phyloP scores from a whole-genome alignment of 2,797 vertebrate species.

The Acomys russatus region DNA sequence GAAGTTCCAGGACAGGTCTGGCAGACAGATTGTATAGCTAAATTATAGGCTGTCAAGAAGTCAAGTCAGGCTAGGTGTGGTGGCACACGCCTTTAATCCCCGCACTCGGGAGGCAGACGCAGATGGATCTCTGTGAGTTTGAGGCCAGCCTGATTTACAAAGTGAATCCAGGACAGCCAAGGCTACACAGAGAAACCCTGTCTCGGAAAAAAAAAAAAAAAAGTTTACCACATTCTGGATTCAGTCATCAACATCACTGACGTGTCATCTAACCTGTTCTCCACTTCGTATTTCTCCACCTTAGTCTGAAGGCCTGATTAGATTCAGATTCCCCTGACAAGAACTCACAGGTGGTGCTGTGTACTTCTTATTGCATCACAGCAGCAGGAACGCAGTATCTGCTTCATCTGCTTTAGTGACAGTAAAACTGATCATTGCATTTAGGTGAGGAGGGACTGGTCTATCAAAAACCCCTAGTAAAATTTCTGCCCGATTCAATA shows the following conservation, averaged over 20 bases:
- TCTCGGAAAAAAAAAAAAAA: background rate
- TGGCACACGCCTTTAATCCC: no score
- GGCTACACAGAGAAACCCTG: no score
- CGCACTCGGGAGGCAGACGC: no score
- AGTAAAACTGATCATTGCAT: background rate
- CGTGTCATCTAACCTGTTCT: conserved; percentile 30
- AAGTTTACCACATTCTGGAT: conserved; percentile 23
- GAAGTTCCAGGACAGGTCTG: background rate
- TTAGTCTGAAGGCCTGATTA: conserved; percentile 48
- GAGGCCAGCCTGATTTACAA: no score
- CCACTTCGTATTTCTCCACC: conserved; percentile 59
- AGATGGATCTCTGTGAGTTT: no score
- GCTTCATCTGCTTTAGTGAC: conserved; percentile 57
- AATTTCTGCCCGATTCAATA: conserved; percentile 36
- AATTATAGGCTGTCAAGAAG: conserved; percentile 28
- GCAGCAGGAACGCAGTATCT: conserved; percentile 3
- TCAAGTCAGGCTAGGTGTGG: background rate
- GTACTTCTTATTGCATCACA: conserved; percentile 57
- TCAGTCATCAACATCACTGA: conserved; percentile 35
- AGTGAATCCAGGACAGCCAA: no score
- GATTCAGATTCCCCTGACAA: conserved; percentile 60
- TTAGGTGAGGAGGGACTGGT: conserved; percentile 42
- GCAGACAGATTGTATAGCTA: conserved; percentile 13
- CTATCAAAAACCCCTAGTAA: conserved; percentile 57
- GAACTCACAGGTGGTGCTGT: conserved; percentile 52